A percentile compares a stretch with the other conserved stretches of the same genome.
These are phyloP conservation scores for Mungos mungo DNA, from an alignment of 2,113 vertebrate species.

Conservation along the genomic window DNA sequence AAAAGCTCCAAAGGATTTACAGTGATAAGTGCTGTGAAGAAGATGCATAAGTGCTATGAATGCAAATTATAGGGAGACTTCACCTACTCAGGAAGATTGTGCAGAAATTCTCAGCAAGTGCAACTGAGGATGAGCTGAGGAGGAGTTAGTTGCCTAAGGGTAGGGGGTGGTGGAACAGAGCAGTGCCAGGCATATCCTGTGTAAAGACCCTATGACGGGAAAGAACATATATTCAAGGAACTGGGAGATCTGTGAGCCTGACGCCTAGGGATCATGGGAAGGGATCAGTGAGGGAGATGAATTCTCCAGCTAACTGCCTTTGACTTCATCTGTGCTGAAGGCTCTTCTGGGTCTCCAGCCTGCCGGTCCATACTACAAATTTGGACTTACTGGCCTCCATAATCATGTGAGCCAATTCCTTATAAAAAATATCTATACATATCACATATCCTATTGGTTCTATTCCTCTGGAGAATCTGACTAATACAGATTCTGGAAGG, in stretches of 20 bases:
- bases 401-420: not conserved
- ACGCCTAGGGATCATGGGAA: not conserved
- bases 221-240: not conserved
- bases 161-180: not conserved
- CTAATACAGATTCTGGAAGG: not conserved
- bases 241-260: not conserved
- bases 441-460: not conserved
- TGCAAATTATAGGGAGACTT: not conserved
- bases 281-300: not conserved
- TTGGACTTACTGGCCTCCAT: not conserved
- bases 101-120: not conserved
- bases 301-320: not conserved
- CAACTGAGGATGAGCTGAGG: not conserved
- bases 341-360: not conserved
- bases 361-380: not conserved
- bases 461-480: not conserved
- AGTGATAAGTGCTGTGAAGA: not conserved
- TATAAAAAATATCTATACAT: not conserved
- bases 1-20: not conserved
- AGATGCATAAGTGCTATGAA: not conserved
- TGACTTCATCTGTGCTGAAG: not conserved
- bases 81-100: not conserved
- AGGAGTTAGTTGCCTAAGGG: not conserved
- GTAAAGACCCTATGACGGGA: not conserved
- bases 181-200: not conserved